A percentile compares a stretch with the other conserved stretches of the same genome.
Evolutionary conservation across 1,140 invertebrate species (phyloP).

Genomic region (Linepithema humile): DNA sequence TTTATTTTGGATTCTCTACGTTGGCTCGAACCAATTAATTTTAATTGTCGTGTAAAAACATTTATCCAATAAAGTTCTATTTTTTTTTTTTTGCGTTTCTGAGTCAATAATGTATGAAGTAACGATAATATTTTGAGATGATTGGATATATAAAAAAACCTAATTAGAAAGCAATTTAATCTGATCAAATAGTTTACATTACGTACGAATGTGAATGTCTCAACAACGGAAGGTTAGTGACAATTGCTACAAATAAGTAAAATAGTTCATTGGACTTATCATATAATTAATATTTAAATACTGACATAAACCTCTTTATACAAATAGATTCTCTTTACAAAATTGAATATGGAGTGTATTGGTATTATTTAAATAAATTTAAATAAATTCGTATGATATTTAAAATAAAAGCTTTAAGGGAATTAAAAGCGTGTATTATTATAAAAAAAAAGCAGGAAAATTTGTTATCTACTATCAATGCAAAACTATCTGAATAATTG

Average conservation of each 20-base stretch:
- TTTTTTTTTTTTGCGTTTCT: neutral
- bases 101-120: neutral
- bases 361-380: too few species aligned
- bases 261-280: too few species aligned
- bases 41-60: neutral
- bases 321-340: too few species aligned
- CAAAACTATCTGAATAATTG: conserved; percentile 4
- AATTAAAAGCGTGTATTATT: neutral
- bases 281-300: too few species aligned
- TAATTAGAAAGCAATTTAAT: neutral
- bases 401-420: too few species aligned
- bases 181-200: too few species aligned
- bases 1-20: neutral
- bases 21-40: neutral
- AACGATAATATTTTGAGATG: neutral
- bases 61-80: neutral
- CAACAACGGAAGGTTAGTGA: too few species aligned
- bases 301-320: too few species aligned
- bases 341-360: too few species aligned
- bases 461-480: neutral
- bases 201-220: too few species aligned
- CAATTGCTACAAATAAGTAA: too few species aligned
- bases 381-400: too few species aligned
- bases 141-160: neutral
- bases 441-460: neutral